A percentile compares a stretch with the other conserved stretches of the same genome.
Evolutionary conservation across 1,140 invertebrate genomes (phyloP).

Genomic region (Pygmarrhopalites habei): DNA sequence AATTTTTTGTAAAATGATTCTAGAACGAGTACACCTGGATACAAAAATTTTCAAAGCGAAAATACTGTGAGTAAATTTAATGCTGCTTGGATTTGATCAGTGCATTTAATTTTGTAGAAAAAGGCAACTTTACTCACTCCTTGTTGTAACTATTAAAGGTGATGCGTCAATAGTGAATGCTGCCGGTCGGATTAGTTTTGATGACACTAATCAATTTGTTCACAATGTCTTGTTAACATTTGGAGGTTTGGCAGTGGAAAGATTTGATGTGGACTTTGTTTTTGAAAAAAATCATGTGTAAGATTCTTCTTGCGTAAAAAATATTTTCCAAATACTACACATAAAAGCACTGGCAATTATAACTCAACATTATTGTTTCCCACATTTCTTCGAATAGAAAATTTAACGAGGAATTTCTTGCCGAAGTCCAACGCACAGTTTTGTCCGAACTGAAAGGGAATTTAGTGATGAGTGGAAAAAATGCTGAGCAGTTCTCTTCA

Average conservation of each 20-base stretch:
- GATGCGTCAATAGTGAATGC: constrained; percentile 23
- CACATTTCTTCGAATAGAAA: background rate
- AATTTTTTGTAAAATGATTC: background rate
- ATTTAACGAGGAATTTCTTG: constrained; percentile 1
- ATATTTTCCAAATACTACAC: too few relatives aligned
- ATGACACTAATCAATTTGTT: background rate
- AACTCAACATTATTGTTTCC: background rate
- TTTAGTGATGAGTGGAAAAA: background rate
- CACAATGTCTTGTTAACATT: background rate
- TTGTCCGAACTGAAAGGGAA: background rate
- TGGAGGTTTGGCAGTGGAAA: background rate
- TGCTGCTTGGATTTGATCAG: too few relatives aligned
- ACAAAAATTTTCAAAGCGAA: constrained; percentile 21
- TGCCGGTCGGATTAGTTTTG: constrained; percentile 8
- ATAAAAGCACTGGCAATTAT: background rate
- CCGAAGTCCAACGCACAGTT: background rate
- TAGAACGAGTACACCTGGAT: constrained; percentile 31
- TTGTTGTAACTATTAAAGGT: too few relatives aligned
- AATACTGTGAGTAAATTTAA: too few relatives aligned
- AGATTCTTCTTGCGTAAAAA: constrained; percentile 1
- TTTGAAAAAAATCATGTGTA: background rate
- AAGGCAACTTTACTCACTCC: too few relatives aligned
- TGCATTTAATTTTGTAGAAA: too few relatives aligned
- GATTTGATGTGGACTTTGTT: constrained; percentile 2
- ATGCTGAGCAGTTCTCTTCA: background rate